Percentiles rank a stretch among this genome's conserved stretches.
Evolutionary conservation across 2,797 vertebrate genomes (phyloP).

Genomic region (Apogon hyalosoma): DNA sequence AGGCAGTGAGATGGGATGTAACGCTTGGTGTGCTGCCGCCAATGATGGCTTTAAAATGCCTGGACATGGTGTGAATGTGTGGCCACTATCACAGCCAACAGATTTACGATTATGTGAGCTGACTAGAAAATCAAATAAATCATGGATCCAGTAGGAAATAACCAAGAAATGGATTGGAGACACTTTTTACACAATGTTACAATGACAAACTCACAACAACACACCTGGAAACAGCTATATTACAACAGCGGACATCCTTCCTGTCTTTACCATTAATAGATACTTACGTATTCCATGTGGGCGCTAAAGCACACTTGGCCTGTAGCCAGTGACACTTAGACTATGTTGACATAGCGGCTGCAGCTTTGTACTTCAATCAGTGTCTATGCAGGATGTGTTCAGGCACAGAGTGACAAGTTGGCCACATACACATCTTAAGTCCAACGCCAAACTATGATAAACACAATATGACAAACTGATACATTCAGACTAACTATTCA

Average conservation of each 20-base stretch:
- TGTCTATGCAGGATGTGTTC: neutral
- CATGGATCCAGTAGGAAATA: neutral
- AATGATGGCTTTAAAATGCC: slow-evolving; percentile 55
- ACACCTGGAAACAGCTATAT: neutral
- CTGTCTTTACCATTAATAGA: neutral
- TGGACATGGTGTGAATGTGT: slow-evolving; percentile 37
- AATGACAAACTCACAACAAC: neutral
- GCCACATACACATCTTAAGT: no score
- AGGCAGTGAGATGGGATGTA: slow-evolving; percentile 57
- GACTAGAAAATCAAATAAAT: slow-evolving; percentile 24
- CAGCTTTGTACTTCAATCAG: neutral
- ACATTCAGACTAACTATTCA: no score
- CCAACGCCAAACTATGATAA: no score
- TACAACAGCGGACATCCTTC: neutral
- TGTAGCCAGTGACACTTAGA: neutral
- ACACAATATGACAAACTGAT: no score
- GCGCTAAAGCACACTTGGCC: slow-evolving; percentile 6
- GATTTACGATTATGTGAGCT: slow-evolving; percentile 45
- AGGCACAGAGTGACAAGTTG: neutral
- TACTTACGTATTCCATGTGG: neutral
- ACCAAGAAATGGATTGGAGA: slow-evolving; percentile 12
- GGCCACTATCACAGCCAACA: slow-evolving; percentile 25
- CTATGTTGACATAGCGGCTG: neutral
- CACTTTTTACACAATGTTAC: neutral
- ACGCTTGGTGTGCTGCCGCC: slow-evolving; percentile 47